phyloP scores from a whole-genome alignment of 1,140 invertebrate genomes.

The Eueides isabella region DNA sequence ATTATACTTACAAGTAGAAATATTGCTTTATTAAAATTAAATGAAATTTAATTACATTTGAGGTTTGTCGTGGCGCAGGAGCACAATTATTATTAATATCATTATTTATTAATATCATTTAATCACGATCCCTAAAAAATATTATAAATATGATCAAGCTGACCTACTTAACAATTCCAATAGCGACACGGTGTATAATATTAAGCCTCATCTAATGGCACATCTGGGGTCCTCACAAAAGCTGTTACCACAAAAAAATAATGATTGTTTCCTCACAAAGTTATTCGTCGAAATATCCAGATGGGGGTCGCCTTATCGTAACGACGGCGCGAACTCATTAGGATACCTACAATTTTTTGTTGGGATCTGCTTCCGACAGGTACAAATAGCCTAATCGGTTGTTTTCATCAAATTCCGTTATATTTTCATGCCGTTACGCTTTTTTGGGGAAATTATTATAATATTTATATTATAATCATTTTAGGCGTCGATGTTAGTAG shows the following conservation, averaged over 20 bases:
- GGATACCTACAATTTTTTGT: conserved; percentile 25
- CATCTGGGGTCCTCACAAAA: not conserved
- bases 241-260: conserved; percentile 2
- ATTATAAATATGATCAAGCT: not conserved
- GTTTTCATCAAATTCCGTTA: not conserved
- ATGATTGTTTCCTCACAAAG: conserved; percentile 19
- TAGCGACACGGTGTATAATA: not conserved
- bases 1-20: too few relatives aligned
- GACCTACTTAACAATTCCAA: not conserved
- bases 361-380: conserved; percentile 21
- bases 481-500: too few relatives aligned
- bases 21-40: too few relatives aligned
- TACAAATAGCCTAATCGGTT: conserved; percentile 28
- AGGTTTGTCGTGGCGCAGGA: not conserved
- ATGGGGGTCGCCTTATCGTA: conserved; percentile 27
- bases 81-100: too few relatives aligned
- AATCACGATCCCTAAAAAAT: not conserved
- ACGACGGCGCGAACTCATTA: conserved; percentile 23
- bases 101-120: too few relatives aligned
- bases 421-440: not conserved
- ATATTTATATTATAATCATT: not conserved
- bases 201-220: not conserved
- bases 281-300: conserved; percentile 27
- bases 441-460: not conserved
- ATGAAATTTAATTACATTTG: too few relatives aligned